These are phyloP conservation scores for Butorides virescens DNA, from an alignment of 2,113 vertebrate species.

Conservation along the genomic window DNA sequence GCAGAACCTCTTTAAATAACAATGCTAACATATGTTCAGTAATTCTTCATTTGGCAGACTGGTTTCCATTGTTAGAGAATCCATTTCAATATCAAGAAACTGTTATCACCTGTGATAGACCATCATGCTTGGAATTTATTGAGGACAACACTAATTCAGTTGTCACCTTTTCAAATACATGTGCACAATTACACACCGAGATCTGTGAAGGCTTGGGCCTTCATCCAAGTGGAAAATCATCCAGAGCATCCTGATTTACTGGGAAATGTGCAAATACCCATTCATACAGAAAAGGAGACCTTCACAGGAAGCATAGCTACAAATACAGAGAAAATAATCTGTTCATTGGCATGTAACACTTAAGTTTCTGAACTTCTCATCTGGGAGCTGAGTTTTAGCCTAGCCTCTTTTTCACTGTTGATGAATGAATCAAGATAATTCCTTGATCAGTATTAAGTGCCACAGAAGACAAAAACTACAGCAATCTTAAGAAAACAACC, in stretches of 20 bases:
- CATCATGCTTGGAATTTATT: not conserved
- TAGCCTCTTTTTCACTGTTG: not conserved
- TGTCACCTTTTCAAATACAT: not conserved
- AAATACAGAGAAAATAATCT: not conserved
- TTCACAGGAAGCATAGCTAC: not conserved
- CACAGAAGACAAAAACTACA: not conserved
- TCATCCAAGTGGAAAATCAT: not conserved
- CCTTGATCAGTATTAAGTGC: not conserved
- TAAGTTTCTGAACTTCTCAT: not conserved
- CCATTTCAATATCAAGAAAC: not conserved
- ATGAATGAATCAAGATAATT: not conserved
- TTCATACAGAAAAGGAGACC: not conserved
- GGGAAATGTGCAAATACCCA: not conserved
- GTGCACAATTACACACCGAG: not conserved
- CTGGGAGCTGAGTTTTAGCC: not conserved
- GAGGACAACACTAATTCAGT: not conserved
- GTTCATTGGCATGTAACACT: not conserved
- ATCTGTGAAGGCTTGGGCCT: not conserved
- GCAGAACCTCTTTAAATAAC: slow-evolving; percentile 16
- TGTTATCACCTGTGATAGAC: not conserved
- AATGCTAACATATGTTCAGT: slow-evolving; percentile 13
- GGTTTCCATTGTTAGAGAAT: not conserved
- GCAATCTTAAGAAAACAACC: not conserved
- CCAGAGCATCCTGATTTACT: not conserved
- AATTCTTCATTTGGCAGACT: not conserved